Percentiles rank a stretch among this genome's conserved stretches.
phyloP scores from a whole-genome alignment of 1,140 invertebrate species.

The Grapholita molesta region DNA sequence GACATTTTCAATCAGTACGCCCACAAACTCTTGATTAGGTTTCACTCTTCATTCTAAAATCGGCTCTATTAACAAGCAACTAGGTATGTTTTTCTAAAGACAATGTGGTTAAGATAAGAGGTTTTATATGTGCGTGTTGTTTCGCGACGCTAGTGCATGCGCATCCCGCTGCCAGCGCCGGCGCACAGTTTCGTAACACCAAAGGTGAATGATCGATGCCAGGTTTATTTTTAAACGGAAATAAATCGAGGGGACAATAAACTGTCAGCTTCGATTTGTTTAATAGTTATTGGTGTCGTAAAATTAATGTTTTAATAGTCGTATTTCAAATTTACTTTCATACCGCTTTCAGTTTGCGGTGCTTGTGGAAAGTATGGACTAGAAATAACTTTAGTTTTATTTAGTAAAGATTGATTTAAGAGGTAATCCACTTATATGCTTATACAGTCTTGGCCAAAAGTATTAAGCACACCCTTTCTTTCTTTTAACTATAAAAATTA shows the following conservation, averaged over 20 bases:
- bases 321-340: not conserved
- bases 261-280: constrained; percentile 7
- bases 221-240: constrained; percentile 31
- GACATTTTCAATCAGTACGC: constrained; percentile 49
- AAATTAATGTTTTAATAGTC: not conserved
- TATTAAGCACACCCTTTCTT: no score
- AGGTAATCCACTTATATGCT: no score
- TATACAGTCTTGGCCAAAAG: no score
- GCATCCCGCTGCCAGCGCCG: not conserved
- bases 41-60: not conserved
- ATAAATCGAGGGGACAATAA: constrained; percentile 19
- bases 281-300: not conserved
- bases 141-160: constrained; percentile 36
- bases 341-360: not conserved
- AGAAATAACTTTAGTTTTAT: no score
- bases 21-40: not conserved
- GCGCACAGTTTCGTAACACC: constrained; percentile 57
- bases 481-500: no score
- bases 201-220: constrained; percentile 63
- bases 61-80: not conserved
- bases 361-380: not conserved
- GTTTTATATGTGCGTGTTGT: not conserved
- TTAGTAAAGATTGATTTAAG: no score
- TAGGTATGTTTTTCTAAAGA: not conserved
- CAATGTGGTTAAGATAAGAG: not conserved